phyloP scores from a whole-genome alignment of 2,113 vertebrate genomes.

The Silurus glanis region DNA sequence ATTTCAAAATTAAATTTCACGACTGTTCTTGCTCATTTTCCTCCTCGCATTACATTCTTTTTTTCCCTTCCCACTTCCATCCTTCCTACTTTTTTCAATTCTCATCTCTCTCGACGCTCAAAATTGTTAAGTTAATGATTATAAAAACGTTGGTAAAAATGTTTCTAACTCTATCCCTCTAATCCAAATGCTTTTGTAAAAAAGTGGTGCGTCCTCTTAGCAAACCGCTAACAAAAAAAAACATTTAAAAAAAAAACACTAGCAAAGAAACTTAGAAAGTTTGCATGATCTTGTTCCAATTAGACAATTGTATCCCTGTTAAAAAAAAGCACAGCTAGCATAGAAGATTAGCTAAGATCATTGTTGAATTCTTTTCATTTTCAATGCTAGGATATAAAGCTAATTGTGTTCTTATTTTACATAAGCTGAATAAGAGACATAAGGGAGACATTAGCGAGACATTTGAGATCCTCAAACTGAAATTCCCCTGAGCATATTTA shows the following conservation, averaged over 20 bases:
- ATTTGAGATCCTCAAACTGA: background rate
- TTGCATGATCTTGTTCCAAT: background rate
- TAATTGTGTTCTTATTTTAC: background rate
- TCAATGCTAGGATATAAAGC: too few relatives aligned
- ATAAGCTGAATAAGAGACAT: too few relatives aligned
- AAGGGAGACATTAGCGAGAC: background rate
- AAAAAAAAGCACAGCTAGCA: background rate
- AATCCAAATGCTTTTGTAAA: background rate
- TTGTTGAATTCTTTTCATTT: background rate
- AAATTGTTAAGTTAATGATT: too few relatives aligned
- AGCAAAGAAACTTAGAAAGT: background rate
- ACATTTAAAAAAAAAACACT: background rate
- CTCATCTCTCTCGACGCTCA: background rate
- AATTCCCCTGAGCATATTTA: background rate
- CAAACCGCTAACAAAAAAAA: too few relatives aligned
- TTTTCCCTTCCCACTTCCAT: constrained; percentile 32
- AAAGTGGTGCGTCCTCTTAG: background rate
- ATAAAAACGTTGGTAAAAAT: too few relatives aligned
- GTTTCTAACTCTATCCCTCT: too few relatives aligned
- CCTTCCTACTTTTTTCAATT: constrained; percentile 12
- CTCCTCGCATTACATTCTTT: background rate
- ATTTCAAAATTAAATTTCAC: constrained; percentile 61
- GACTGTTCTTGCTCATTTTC: constrained; percentile 41
- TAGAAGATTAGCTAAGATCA: background rate
- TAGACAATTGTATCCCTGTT: background rate